Evolutionary conservation across 92 coral and sea anemone genomes (phyloP), one percentile per base, ranked within the genome.

Genomic region (Zoanthus solanderi): DNA sequence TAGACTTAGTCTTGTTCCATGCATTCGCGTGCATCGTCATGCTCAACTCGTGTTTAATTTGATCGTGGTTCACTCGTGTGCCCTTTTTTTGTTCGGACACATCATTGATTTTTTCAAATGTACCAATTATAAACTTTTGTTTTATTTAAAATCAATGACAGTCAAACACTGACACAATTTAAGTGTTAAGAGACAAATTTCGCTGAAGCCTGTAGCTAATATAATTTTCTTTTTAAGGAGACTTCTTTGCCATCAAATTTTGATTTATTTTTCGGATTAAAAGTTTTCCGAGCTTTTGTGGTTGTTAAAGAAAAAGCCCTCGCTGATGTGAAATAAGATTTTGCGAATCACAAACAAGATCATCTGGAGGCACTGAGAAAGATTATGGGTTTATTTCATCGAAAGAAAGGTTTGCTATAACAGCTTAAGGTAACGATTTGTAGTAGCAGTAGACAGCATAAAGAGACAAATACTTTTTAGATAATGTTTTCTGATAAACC

Each of bases 351-450:
- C 56, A 81, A 67, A 66, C 85, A 81, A 68, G 75, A 47, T 23
- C 85, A 66, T 63, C 74, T 81, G 75, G 85, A 66, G n/a, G 30
- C 74, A 37, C 16, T 81, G 42, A 66, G 76, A 44, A 81, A 67
- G 17, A 47, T 65, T 37, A 23, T 81, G 60, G 65, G 46, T 73
- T 81, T 81, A 28, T 60, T 66, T 45, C 61, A 81, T 28, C 75
- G 85, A 45, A 67, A 23, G 46, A 81, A 81, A 66, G 85, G 85
- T 81, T 81, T 65, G 85, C 44, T 48, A 9, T 23, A 17, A 7
- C 17, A 58, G 65, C 69, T 32, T 52, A 28, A 34, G 80, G 42
- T 11, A 4, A 17, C 10, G 0, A 15, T 16, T 15, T 13, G 29
- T 18, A 63, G 56, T 50, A 11, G 56, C 12, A 34, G 52, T 47